Base-by-base conservation (phyloP, 2,113 vertebrate genomes). In the Rhadina sibilatrix region DNA sequence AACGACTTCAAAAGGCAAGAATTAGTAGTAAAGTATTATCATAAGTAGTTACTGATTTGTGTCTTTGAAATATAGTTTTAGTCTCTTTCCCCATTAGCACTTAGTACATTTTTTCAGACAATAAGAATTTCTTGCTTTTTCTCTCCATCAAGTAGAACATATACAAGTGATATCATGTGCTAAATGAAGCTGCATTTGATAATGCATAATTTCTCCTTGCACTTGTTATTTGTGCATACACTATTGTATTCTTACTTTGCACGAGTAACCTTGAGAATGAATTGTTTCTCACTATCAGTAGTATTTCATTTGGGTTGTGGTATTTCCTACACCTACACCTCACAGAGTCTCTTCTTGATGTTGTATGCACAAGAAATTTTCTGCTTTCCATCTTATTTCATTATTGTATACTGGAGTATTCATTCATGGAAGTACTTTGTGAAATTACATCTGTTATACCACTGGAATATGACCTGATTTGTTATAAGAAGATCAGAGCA, bases 381-480 rank as follows among this genome's bases (percentile, higher is more conserved):
- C 42, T 61, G 33, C 57, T 89, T 76, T 15, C 31, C 33, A 31
- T 78, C 42, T 68, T 72, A 60, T 64, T 88, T 89, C 80, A 46
- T 68, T 57, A 72, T 87, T 84, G 38, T 57, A 40, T 88, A 52
- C 27, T 47, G 35, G 56, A 86, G 20, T 88, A 57, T 52, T 88
- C 35, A 64, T 33, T 83, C 40, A 22, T n/a, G 12, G 50, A 85
- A 78, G n/a, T 88, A 83, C 46, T 90, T 93, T 74, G 42, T 87
- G 61, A 86, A 94, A 93, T 80, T 93, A 38, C 61, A 61, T 91
- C 80, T 93, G 12, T 90, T 82, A 59, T 57, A 63, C 15, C 10
- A 46, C 31, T 80, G 23, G 68, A 92, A 65, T 79, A 90, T 61
- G 81, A 80, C 84, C 63, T 86, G 90, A 86, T 91, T 96, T 90